These are phyloP conservation scores for Drosophila anceps DNA, from an alignment of 2,888 invertebrate genomes.

Conservation along the genomic window DNA sequence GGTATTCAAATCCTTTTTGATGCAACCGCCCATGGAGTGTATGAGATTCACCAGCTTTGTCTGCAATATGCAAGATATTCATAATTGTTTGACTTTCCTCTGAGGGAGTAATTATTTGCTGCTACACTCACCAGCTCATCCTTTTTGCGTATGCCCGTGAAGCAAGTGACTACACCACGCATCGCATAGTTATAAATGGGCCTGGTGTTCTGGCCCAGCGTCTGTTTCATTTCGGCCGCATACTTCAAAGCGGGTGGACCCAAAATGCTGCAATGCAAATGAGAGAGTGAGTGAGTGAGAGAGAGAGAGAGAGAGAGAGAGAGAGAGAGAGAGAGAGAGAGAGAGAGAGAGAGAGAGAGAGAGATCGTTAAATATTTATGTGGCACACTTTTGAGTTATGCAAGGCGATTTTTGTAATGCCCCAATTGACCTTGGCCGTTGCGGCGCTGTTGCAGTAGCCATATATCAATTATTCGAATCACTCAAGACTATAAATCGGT, in stretches of 20 bases:
- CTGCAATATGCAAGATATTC: slow-evolving; percentile 87
- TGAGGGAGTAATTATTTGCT: neutral
- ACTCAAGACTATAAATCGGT: slow-evolving; percentile 33
- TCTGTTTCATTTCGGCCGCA: slow-evolving; percentile 89
- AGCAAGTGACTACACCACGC: slow-evolving; percentile 95
- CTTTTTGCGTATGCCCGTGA: slow-evolving; percentile 95
- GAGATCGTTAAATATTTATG: slow-evolving; percentile 74
- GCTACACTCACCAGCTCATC: slow-evolving; percentile 91
- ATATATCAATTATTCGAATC: slow-evolving; percentile 49
- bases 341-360: slow-evolving; percentile 1
- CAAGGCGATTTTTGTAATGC: slow-evolving; percentile 69
- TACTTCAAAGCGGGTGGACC: slow-evolving; percentile 93
- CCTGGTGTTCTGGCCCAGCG: slow-evolving; percentile 90
- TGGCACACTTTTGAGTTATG: slow-evolving; percentile 80
- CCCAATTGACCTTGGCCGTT: slow-evolving; percentile 74
- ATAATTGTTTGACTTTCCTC: neutral
- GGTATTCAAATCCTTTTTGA: slow-evolving; percentile 94
- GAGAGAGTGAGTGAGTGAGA: slow-evolving; percentile 1
- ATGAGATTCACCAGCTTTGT: slow-evolving; percentile 94
- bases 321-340: slow-evolving; percentile 3
- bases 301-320: neutral
- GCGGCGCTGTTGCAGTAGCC: slow-evolving; percentile 35
- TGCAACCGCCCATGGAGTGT: slow-evolving; percentile 98
- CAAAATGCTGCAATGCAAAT: slow-evolving; percentile 87
- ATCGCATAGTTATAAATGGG: slow-evolving; percentile 95